Evolutionary conservation across 2,113 vertebrate species (phyloP).

Genomic region (Podarcis muralis): DNA sequence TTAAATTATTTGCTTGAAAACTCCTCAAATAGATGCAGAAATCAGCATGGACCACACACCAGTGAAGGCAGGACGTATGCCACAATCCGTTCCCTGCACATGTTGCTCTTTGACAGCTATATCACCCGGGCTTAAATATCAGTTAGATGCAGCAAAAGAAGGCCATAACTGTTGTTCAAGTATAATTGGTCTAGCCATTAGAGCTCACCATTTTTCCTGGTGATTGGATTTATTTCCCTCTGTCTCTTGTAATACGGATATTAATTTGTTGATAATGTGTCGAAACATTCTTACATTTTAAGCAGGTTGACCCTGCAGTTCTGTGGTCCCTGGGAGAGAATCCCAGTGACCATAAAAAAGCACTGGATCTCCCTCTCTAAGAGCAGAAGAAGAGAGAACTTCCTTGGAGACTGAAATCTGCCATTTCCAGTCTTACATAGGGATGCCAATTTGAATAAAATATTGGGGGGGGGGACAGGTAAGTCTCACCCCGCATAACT

Average conservation of each 20-base stretch:
- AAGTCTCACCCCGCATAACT: too few species aligned
- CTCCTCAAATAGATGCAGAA: background rate
- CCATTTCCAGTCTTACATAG: too few species aligned
- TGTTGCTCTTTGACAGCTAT: background rate
- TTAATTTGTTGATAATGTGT: background rate
- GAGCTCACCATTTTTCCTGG: background rate
- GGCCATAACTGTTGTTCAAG: background rate
- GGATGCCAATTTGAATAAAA: too few species aligned
- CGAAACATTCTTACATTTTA: background rate
- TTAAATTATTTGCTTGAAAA: background rate
- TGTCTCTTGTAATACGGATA: background rate
- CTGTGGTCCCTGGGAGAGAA: too few species aligned
- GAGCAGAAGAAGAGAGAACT: too few species aligned
- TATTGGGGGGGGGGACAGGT: too few species aligned
- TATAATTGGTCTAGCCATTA: background rate
- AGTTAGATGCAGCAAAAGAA: background rate
- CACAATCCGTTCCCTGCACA: background rate
- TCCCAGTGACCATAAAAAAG: too few species aligned
- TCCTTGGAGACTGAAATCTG: too few species aligned
- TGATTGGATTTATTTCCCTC: background rate
- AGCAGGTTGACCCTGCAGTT: background rate
- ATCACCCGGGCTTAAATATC: background rate
- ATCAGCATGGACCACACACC: background rate
- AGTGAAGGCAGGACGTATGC: background rate
- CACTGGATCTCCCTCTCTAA: too few species aligned